phyloP scores from a whole-genome alignment of 2,888 invertebrate species.

The Pristionchus maxplancki region DNA sequence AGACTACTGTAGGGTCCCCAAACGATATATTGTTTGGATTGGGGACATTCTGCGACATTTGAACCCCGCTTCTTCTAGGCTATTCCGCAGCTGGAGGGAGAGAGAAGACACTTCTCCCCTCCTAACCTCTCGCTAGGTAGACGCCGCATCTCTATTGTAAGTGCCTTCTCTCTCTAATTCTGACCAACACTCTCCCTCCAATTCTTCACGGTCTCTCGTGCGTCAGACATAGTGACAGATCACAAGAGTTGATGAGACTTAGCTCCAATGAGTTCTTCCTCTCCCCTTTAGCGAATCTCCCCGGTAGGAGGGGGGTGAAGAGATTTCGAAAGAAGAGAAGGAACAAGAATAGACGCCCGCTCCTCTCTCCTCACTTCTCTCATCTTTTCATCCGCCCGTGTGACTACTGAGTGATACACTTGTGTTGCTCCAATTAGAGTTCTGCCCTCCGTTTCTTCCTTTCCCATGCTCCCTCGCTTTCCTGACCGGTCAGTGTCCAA shows the following conservation, averaged over 20 bases:
- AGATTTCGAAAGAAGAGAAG: slow-evolving; percentile 36
- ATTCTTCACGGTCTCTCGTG: background rate
- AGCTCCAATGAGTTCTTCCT: background rate
- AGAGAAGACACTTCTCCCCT: background rate
- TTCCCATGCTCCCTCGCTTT: background rate
- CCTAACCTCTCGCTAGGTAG: background rate
- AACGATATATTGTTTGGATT: background rate
- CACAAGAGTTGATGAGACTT: background rate
- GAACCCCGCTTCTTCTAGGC: background rate
- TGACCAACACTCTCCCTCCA: background rate
- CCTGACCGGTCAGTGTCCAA: background rate
- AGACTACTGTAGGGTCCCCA: background rate
- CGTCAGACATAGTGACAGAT: background rate
- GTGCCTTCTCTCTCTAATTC: slow-evolving; percentile 5
- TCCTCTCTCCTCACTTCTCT: background rate
- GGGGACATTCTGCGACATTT: background rate
- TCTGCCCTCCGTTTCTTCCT: background rate
- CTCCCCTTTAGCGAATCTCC: background rate
- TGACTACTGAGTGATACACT: slow-evolving; percentile 21
- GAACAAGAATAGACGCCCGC: slow-evolving; percentile 29
- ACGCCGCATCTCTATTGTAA: background rate
- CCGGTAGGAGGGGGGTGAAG: background rate
- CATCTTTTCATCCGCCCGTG: slow-evolving; percentile 23
- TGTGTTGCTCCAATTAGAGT: slow-evolving; percentile 11
- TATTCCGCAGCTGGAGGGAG: background rate